Conservation (phyloP, 2,888 invertebrate species). For the Caenorhabditis uteleia region DNA sequence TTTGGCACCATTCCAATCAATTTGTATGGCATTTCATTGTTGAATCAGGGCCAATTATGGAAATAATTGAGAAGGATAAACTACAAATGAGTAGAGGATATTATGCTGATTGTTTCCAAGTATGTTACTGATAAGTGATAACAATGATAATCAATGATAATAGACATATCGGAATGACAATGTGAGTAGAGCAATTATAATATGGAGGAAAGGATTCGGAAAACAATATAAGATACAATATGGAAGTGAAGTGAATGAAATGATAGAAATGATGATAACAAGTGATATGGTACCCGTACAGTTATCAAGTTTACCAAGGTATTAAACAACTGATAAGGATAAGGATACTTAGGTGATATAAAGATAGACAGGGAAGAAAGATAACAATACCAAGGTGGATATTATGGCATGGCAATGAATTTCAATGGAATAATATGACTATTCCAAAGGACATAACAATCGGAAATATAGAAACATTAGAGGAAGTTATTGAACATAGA, state of each 20-base stretch:
- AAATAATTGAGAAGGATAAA: conserved; percentile 37
- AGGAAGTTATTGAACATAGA: conserved; percentile 22
- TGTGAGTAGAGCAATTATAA: conserved; percentile 35
- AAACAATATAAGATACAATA: conserved; percentile 39
- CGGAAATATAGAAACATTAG: conserved; percentile 10
- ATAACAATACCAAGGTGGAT: conserved; percentile 35
- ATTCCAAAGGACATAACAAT: conserved; percentile 28
- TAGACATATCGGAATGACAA: conserved; percentile 34
- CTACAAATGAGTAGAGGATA: conserved; percentile 42
- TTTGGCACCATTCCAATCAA: conserved; percentile 41
- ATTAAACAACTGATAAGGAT: conserved; percentile 6
- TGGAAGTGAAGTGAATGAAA: conserved; percentile 32
- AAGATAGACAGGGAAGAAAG: conserved; percentile 16
- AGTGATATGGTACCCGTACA: conserved; percentile 28
- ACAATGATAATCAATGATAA: too few relatives aligned
- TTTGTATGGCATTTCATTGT: conserved; percentile 50
- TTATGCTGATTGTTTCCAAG: conserved; percentile 51
- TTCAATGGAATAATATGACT: conserved; percentile 35
- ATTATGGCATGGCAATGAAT: conserved; percentile 44
- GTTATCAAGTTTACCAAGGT: conserved; percentile 35
- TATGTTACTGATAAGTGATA: too few relatives aligned
- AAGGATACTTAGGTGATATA: conserved; percentile 12
- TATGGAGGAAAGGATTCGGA: conserved; percentile 58
- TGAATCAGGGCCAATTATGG: conserved; percentile 36
- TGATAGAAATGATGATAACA: conserved; percentile 31